Evolutionary conservation across 2,113 vertebrate genomes (phyloP), one percentile per base, ranked within the genome.

Genomic region (Beaufortia kweichowensis): DNA sequence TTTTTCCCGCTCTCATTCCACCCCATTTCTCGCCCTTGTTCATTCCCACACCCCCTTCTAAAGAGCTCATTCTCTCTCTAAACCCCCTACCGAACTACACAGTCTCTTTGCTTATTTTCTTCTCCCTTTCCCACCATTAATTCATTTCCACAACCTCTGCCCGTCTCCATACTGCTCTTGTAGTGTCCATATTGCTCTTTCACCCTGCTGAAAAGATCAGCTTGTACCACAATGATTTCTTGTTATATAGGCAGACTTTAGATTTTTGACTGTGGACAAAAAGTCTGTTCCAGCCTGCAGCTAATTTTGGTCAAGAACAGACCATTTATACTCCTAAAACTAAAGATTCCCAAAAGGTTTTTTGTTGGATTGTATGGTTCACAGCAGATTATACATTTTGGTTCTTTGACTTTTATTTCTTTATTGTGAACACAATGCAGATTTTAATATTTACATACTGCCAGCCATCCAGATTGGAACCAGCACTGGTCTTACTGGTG

Each of bases 21-120:
- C 63, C 21, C 81, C 83, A 74, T 88, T 88, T 84, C 82, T 85
- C 82, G 35, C 69, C 57, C 15, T 48, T 46, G 56, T 56, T 80
- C 57, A 57, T 67, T 67, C 79, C 43, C 75, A 67, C 62, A 73
- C 53, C 55, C 70, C 60, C 31, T n/a, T 62, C 48, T 76, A 43
- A 43, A 70, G 66, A 70, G 68, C 23, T 24, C 48, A 31, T 62
- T 73, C 57, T 62, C 68, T 33, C 41, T 43, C 3, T 75, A 64
- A 50, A 26, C 59, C 29, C 9, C 53, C 31, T 61, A 26, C 28
- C 50, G 57, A 56, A 39, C 15, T 19, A 15, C 39, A 60, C 15
- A 3, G 31, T 63, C 11, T 29, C 64, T 29, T 21, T 17, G 48
- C 33, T 66, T 56, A 57, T 55, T 67, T 56, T 71, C 53, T n/a